A percentile compares a stretch with the other conserved stretches of the same genome.
Evolutionary conservation across 2,797 vertebrate species (phyloP).

Genomic region (Myiotriccus ornatus): DNA sequence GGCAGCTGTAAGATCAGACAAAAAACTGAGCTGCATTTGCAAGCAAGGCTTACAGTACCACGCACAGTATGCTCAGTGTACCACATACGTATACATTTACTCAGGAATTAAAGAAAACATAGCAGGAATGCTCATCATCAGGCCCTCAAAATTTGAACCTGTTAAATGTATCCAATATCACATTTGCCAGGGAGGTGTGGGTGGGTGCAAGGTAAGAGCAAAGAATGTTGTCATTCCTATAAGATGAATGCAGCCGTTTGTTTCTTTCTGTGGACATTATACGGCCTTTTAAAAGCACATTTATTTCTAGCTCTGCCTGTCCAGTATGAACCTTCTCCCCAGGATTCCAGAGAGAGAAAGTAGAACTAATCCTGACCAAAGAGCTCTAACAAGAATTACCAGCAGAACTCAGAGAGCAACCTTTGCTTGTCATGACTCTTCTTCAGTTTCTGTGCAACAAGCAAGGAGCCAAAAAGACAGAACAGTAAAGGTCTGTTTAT

Average conservation of each 20-base stretch:
- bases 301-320: conserved; percentile 18
- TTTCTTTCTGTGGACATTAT: conserved; percentile 1
- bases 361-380: not conserved
- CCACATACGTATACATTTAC: not conserved
- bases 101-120: conserved; percentile 11
- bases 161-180: not conserved
- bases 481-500: not conserved
- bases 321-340: not conserved
- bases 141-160: not conserved
- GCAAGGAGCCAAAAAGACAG: not conserved
- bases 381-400: not conserved
- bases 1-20: not conserved
- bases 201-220: not conserved
- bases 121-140: not conserved
- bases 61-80: not conserved
- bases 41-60: not conserved
- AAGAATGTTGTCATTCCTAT: not conserved
- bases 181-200: not conserved
- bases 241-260: conserved; percentile 3
- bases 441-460: not conserved
- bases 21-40: not conserved
- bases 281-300: not conserved
- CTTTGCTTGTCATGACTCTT: not conserved
- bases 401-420: not conserved
- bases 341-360: not conserved